Evolutionary conservation across 2,113 vertebrate species (phyloP).

Genomic region (Macquaria ambigua): DNA sequence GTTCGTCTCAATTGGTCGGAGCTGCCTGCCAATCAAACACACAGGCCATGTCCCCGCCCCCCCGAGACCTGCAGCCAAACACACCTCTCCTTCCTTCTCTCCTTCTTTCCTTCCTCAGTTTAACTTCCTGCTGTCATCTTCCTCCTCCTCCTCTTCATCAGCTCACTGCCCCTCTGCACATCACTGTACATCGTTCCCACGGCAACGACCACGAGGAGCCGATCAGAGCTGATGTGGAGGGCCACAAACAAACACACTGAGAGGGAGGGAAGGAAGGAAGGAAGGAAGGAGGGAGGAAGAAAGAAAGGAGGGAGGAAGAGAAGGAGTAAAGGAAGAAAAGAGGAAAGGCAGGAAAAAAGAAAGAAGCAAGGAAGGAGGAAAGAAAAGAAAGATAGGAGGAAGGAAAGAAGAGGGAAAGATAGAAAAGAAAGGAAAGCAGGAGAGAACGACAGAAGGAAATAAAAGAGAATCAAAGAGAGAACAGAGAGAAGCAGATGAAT

Average conservation of each 20-base stretch:
- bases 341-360: not conserved
- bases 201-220: not conserved
- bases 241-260: constrained; percentile 11
- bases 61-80: constrained; percentile 48
- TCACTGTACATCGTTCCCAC: constrained; percentile 37
- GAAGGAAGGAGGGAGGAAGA: too few species aligned
- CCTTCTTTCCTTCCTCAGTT: not conserved
- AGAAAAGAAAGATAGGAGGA: too few species aligned
- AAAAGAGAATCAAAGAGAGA: not conserved
- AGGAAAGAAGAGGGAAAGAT: too few species aligned
- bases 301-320: too few species aligned
- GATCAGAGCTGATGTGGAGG: constrained; percentile 31
- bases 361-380: too few species aligned
- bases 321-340: too few species aligned
- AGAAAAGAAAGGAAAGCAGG: not conserved
- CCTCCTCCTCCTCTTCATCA: constrained; percentile 38
- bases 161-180: constrained; percentile 31
- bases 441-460: too few species aligned
- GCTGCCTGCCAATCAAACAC: constrained; percentile 63
- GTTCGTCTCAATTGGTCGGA: constrained; percentile 69
- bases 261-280: too few species aligned
- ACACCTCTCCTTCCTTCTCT: not conserved
- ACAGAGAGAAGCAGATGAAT: not conserved
- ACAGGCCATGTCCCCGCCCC: constrained; percentile 40
- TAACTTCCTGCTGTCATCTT: constrained; percentile 31